Evolutionary conservation across 1,140 invertebrate genomes (phyloP), one percentile per base, ranked within the genome.

Genomic region (Hylyphantes graminicola): DNA sequence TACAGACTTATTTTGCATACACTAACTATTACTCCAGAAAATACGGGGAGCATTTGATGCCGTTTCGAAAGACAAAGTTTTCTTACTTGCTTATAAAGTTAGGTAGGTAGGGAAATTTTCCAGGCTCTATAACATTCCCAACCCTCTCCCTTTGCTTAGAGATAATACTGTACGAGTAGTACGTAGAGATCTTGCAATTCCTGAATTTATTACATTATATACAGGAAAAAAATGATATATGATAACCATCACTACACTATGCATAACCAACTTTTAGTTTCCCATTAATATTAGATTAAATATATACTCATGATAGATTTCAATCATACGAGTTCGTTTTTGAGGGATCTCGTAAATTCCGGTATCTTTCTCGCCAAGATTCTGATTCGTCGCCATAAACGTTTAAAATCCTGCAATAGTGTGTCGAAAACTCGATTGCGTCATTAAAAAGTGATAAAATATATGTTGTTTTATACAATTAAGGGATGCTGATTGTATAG

Each of bases 71-170:
- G 54, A 83, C 15, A 21, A 11, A 13, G 57, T 74, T 48, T 74
- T 74, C 68, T 67, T 73, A 83, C 80, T 64, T 57, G 80, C 80
- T 83, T 83, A 74, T 15, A 65, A 64, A 83, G 65, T 59, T 81
- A 83, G 61, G 35, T 83, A 82, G 59, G 53, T 83, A 83, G 80
- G 51, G 59, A 74, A 73, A 65, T 74, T 53, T 75, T 19, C 55
- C 59, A 57, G 70, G 70, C 80, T 83, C 80, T 83, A 75, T 67
- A 83, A 55, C 59, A 83, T n/a, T 63, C 67, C 79, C 80, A 21
- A 9, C 55, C 21, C 59, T 63, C 59, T 35, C 63, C 80, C 68
- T 73, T 63, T 19, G 13, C 50, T 50, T 83, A 83, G 80, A 55
- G 67, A 55, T 83, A 74, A 75, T 67, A 83, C 13, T 57, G 70